A percentile compares a stretch with the other conserved stretches of the same genome.
These are phyloP conservation scores for human (Homo sapiens) DNA, from an alignment of 2,113 vertebrate species.

Conservation along the genomic window GRCh38 chr20:11671501-11672000, in stretches of 20 bases:
- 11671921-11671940: background rate
- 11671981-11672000: background rate
- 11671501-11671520: background rate
- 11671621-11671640: background rate
- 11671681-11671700: background rate
- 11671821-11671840: background rate
- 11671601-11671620: background rate
- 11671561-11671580: background rate
- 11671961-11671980: background rate
- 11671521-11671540: background rate
- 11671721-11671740: background rate
- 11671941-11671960: background rate
- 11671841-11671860: background rate
- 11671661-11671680: background rate
- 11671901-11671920: background rate
- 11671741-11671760: background rate
- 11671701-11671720: background rate
- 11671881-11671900: background rate
- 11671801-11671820: background rate
- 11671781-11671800: background rate
- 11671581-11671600: background rate
- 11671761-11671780: background rate
- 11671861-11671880: background rate
- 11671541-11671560: background rate
- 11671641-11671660: background rate